A percentile compares a stretch with the other conserved stretches of the same genome.
Evolutionary conservation across 2,888 invertebrate species (phyloP).

Genomic region (Oscheius sp.): DNA sequence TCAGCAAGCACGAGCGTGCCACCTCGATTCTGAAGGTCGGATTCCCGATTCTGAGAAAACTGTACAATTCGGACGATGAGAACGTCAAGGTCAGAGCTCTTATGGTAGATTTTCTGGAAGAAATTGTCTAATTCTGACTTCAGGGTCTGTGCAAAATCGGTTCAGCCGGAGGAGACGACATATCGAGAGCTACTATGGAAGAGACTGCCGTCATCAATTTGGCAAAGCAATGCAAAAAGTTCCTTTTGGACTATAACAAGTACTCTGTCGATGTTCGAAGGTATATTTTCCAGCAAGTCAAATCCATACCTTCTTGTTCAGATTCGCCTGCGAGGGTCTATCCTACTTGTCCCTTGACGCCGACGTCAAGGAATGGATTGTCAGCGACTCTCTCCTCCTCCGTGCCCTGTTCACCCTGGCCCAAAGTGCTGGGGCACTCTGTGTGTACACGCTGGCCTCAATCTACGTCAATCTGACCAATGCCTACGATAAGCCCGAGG

Average conservation of each 20-base stretch:
- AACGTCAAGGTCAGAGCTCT: conserved; percentile 81
- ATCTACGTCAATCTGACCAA: conserved; percentile 96
- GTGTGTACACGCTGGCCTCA: conserved; percentile 86
- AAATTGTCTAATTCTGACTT: neutral
- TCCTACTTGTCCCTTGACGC: conserved; percentile 96
- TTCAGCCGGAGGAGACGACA: conserved; percentile 90
- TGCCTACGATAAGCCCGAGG: conserved; percentile 95
- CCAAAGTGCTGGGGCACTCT: conserved; percentile 59
- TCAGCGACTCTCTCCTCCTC: conserved; percentile 86
- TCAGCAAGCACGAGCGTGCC: conserved; percentile 96
- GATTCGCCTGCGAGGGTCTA: conserved; percentile 76
- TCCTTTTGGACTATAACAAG: conserved; percentile 65
- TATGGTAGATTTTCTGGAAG: conserved; percentile 76
- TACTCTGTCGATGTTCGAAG: conserved; percentile 68
- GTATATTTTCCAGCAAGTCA: conserved; percentile 4
- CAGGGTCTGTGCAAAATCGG: conserved; percentile 93
- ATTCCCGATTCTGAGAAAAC: conserved; percentile 89
- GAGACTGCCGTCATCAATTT: conserved; percentile 92
- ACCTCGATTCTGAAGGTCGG: conserved; percentile 82
- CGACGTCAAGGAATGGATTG: conserved; percentile 95
- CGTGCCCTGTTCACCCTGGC: conserved; percentile 58
- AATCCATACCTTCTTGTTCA: conserved; percentile 14
- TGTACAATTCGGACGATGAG: conserved; percentile 91
- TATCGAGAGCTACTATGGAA: conserved; percentile 91
- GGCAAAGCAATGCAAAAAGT: conserved; percentile 90